A percentile compares a stretch with the other conserved stretches of the same genome.
Evolutionary conservation across 2,888 invertebrate genomes (phyloP).

Genomic region (Tethea ocularis): DNA sequence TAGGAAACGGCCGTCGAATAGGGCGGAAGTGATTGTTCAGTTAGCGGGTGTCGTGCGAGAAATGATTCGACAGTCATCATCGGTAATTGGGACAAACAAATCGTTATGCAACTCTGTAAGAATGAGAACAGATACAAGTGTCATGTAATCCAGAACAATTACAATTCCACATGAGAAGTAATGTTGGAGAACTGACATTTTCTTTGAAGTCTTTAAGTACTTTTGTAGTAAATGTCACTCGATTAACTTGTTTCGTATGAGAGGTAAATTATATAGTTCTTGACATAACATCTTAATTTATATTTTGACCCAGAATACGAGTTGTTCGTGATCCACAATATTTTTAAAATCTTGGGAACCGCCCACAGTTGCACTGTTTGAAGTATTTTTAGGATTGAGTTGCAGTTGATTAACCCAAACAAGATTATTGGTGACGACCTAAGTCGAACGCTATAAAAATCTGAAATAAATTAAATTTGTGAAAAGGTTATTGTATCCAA

Average conservation of each 20-base stretch:
- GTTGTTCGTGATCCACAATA: not conserved
- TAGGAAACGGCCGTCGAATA: conserved; percentile 55
- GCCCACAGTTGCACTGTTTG: conserved; percentile 1
- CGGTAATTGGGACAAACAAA: conserved; percentile 37
- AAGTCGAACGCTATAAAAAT: not conserved
- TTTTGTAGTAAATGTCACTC: conserved; percentile 19
- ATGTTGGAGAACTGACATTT: conserved; percentile 33
- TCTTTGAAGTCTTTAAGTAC: conserved; percentile 22
- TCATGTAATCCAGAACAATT: conserved; percentile 45
- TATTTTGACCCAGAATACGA: not conserved
- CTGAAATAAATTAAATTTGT: no score
- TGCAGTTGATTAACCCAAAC: not conserved
- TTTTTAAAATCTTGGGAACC: not conserved
- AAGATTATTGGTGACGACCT: not conserved
- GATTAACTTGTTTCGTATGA: conserved; percentile 13
- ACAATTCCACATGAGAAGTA: conserved; percentile 35
- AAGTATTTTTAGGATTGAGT: not conserved
- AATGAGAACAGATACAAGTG: conserved; percentile 42
- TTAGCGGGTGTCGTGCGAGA: conserved; percentile 41
- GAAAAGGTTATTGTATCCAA: no score
- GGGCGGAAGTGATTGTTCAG: conserved; percentile 63
- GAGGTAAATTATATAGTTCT: conserved; percentile 4
- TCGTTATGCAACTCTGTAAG: conserved; percentile 45
- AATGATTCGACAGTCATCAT: conserved; percentile 35
- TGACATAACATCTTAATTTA: conserved; percentile 4